Evolutionary conservation across 2,113 vertebrate species (phyloP), one percentile per base, ranked within the genome.

Genomic region (Microcebus tavaratra): DNA sequence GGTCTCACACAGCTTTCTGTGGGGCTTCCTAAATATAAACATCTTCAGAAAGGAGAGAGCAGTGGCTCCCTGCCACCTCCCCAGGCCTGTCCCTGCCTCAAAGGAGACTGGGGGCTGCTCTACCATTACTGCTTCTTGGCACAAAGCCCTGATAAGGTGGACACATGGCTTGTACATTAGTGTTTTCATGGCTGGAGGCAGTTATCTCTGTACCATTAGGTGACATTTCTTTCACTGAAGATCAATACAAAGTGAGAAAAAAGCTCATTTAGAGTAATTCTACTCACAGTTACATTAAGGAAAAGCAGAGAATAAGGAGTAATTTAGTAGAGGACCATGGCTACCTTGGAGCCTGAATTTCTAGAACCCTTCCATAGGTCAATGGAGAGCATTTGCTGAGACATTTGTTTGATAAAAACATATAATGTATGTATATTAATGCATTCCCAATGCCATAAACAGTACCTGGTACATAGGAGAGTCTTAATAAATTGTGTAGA

Each of bases 231-330:
- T 87, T 82, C 18, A 68, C 6, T 85, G 25, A 88, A 63, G 21
- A 81, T 78, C 34, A 68, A 83, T 85, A 67, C 23, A 55, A 85
- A 87, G 27, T 76, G 57, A 91, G 25, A 92, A 91, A 84, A 86
- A 34, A 36, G 2, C 17, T 89, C 83, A 39, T 11, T n/a, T 89
- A 88, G 11, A 82, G 27, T 87, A 84, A 94, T 81, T 96, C 61
- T 84, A 75, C 72, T 76, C 27, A 61, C 12, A 10, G 45, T 68
- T 14, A 72, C 18, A 42, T 85, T 61, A 65, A 79, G 34, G n/a
- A 68, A 65, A 86, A 25, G 53, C 45, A 45, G 39, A 91, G 59
- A 90, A 59, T 79, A 84, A 78, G 2, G 14, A 75, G 31, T 91
- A 48, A 67, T 67, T 93, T 88, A 29, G 31, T 79, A 42, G 63